Evolutionary conservation across 2,113 vertebrate genomes (phyloP), one percentile per base, ranked within the genome.

Genomic region (Madoqua kirkii): DNA sequence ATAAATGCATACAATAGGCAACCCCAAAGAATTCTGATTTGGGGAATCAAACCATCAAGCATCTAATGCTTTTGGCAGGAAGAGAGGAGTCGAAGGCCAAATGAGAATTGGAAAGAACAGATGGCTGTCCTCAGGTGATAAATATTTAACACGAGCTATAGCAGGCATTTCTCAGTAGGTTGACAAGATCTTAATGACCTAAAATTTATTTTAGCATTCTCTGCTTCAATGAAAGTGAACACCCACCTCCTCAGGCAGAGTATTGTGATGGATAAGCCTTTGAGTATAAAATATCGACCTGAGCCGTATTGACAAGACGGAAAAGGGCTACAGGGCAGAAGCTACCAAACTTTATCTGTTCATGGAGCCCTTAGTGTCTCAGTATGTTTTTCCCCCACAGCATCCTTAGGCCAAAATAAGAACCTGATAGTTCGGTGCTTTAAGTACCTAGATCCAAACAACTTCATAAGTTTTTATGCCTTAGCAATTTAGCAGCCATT

Each of bases 41-140:
- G 86, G 82, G 93, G 92, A 95, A 86, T 87, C 29, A 93, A 90
- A 78, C 3, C 23, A 94, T 94, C 60, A 86, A 15, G 31, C 54
- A 15, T 96, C 55, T 94, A 93, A 79, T 67, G 83, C 52, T 45
- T 91, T 89, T 98, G 92, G 71, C 76, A 88, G 33, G 40, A 64
- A 86, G 67, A 59, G 8, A 79, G 59, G 12, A 55, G 5, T 33
- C 25, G 21, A 21, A 48, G 14, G 64, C 92, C 95, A 96, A 94
- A 50, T 59, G 71, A 95, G 45, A 92, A 84, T 31, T 89, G 48
- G 71, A 89, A 81, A 83, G 90, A 96, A 55, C 88, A 97, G 94
- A 93, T 96, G 84, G 91, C 40, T 91, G 85, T 93, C 92, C 57
- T 96, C 74, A 87, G 84, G 94, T 93, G 93, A 95, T 87, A 96